Evolutionary conservation across 2,888 invertebrate genomes (phyloP).

Genomic region (Pogonocherus hispidulus): DNA sequence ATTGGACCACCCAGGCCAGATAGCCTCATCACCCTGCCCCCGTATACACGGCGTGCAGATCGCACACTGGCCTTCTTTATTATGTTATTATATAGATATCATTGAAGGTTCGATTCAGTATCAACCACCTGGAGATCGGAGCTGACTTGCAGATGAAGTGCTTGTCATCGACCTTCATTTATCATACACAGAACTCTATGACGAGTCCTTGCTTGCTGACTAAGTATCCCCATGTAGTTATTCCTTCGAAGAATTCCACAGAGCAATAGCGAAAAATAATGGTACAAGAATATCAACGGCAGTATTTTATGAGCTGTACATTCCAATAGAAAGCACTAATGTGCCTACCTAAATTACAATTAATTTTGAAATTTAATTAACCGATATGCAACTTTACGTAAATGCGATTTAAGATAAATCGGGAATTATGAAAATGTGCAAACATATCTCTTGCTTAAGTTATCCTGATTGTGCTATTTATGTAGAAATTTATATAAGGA

Average conservation of each 20-base stretch:
- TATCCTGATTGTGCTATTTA: too few species aligned
- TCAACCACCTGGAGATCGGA: slow-evolving; percentile 62
- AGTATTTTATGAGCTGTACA: not conserved
- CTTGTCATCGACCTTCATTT: slow-evolving; percentile 31
- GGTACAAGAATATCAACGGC: not conserved
- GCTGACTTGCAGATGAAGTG: slow-evolving; percentile 60
- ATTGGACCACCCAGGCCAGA: slow-evolving; percentile 65
- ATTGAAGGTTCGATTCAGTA: slow-evolving; percentile 61
- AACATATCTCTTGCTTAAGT: too few species aligned
- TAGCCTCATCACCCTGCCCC: slow-evolving; percentile 55
- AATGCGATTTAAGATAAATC: too few species aligned
- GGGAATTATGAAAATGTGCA: too few species aligned
- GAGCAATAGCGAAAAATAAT: not conserved
- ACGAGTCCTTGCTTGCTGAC: slow-evolving; percentile 15
- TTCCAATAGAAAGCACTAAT: not conserved
- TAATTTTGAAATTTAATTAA: too few species aligned
- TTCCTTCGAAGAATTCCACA: not conserved
- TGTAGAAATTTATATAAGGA: too few species aligned
- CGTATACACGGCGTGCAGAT: slow-evolving; percentile 47
- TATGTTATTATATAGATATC: slow-evolving; percentile 66
- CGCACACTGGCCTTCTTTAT: slow-evolving; percentile 58
- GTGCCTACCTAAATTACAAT: too few species aligned
- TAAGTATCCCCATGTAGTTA: slow-evolving; percentile 5
- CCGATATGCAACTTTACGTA: too few species aligned
- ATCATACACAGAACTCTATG: slow-evolving; percentile 21